A percentile compares a stretch with the other conserved stretches of the same genome.
phyloP scores from a whole-genome alignment of 2,888 invertebrate species.

The Spisula subtruncata region DNA sequence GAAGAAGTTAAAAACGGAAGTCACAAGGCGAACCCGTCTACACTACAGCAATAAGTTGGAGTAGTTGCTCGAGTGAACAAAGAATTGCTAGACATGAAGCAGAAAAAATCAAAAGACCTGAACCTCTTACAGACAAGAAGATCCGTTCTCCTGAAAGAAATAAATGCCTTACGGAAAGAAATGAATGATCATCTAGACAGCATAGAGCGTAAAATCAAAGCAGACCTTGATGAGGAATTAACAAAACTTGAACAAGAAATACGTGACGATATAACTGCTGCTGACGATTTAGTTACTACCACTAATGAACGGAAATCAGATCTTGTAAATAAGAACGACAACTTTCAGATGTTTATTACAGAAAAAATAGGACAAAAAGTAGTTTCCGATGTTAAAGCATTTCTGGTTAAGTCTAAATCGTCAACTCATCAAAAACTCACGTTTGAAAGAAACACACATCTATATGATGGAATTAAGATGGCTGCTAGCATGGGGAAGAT shows the following conservation, averaged over 20 bases:
- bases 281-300: not conserved
- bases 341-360: not conserved
- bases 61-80: not conserved
- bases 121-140: not conserved
- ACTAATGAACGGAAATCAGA: not conserved
- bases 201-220: not conserved
- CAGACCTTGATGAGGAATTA: not conserved
- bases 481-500: not conserved
- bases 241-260: not conserved
- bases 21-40: not conserved
- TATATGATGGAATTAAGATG: not conserved
- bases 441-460: not conserved
- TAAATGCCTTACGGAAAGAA: not conserved
- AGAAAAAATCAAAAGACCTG: not conserved
- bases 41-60: not conserved
- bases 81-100: not conserved
- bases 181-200: not conserved
- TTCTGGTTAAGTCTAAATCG: not conserved
- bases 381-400: not conserved
- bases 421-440: not conserved
- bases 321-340: not conserved
- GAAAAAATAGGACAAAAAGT: not conserved
- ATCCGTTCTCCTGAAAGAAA: not conserved
- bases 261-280: not conserved
- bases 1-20: not conserved